phyloP scores from a whole-genome alignment of 2,797 vertebrate species.

The Gymnocypris eckloni region DNA sequence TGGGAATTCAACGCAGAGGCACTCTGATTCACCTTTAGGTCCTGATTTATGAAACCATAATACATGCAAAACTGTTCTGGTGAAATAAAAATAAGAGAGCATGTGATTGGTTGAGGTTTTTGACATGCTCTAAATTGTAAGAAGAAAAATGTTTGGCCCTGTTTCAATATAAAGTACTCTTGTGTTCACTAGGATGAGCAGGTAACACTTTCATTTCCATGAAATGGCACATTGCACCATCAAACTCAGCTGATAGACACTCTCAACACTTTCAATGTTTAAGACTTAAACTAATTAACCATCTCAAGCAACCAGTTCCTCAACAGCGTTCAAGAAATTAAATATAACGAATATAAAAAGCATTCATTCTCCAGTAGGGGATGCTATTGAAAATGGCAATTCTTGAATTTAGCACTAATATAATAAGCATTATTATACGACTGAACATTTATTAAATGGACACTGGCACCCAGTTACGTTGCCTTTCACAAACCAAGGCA shows the following conservation, averaged over 20 bases:
- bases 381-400: conserved; percentile 8
- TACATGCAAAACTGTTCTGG: conserved; percentile 17
- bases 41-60: conserved; percentile 21
- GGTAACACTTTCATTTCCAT: conserved; percentile 32
- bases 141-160: conserved; percentile 26
- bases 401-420: conserved; percentile 26
- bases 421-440: conserved; percentile 43
- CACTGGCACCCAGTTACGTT: conserved; percentile 6
- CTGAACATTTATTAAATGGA: conserved; percentile 29
- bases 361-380: neutral
- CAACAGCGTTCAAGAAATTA: neutral
- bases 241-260: neutral
- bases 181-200: neutral
- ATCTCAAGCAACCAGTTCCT: conserved; percentile 11
- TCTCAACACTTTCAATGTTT: conserved; percentile 12
- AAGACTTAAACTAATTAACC: neutral
- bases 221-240: conserved; percentile 43
- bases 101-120: conserved; percentile 47
- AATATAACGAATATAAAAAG: neutral
- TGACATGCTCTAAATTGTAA: conserved; percentile 28
- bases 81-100: conserved; percentile 22
- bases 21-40: conserved; percentile 21
- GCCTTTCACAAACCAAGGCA: conserved; percentile 39
- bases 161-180: conserved; percentile 14
- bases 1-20: conserved; percentile 35